phyloP scores from a whole-genome alignment of 1,140 invertebrate species.

The Anthonomus grandis region DNA sequence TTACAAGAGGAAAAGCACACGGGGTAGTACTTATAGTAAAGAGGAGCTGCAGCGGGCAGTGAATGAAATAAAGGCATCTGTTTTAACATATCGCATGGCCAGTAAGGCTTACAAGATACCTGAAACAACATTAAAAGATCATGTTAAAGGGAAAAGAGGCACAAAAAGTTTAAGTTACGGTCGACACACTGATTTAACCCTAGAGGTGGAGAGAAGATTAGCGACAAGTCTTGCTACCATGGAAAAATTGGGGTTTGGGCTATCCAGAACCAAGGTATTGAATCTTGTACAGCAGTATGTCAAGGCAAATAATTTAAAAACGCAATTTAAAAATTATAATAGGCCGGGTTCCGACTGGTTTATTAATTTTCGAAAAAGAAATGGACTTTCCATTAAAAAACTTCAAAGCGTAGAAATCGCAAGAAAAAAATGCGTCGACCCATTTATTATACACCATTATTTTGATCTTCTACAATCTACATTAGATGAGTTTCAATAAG shows the following conservation, averaged over 20 bases:
- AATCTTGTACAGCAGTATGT: conserved; percentile 39
- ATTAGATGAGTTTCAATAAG: conserved; percentile 28
- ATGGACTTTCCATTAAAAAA: conserved; percentile 38
- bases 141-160: conserved; percentile 23
- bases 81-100: no score
- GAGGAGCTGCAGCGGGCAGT: no score
- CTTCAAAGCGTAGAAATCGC: conserved; percentile 44
- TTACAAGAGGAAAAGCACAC: no score
- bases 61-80: no score
- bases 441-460: conserved; percentile 41
- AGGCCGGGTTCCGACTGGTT: conserved; percentile 47
- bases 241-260: conserved; percentile 44
- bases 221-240: conserved; percentile 34
- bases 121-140: conserved; percentile 27
- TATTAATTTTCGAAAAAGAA: conserved; percentile 39
- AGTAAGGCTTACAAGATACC: conserved; percentile 38
- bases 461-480: conserved; percentile 34
- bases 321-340: conserved; percentile 44
- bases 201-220: conserved; percentile 34
- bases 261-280: conserved; percentile 40
- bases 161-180: conserved; percentile 29
- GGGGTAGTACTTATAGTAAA: no score
- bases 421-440: conserved; percentile 38
- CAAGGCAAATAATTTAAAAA: conserved; percentile 38
- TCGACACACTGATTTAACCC: conserved; percentile 32